phyloP scores from a whole-genome alignment of 1,140 invertebrate genomes.

The Caenorhabditis latens region DNA sequence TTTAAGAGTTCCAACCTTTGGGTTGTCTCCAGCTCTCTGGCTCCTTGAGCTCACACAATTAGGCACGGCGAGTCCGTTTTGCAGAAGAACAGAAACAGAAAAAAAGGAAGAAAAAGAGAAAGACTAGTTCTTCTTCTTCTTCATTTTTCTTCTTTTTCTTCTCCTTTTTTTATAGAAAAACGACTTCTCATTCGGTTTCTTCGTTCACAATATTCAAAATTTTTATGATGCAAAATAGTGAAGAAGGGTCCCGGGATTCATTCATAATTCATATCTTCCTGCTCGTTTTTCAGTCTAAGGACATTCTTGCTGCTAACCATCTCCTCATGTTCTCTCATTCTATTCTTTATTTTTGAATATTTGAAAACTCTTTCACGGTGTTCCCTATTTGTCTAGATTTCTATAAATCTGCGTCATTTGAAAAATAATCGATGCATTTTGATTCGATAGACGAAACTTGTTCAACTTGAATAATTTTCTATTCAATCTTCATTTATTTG shows the following conservation, averaged over 20 bases:
- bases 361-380: neutral
- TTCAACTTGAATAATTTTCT: too few species aligned
- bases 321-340: neutral
- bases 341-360: neutral
- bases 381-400: neutral
- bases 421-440: neutral
- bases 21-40: conserved; percentile 11
- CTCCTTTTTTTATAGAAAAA: neutral
- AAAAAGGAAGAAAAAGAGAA: conserved; percentile 18
- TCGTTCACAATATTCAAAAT: conserved; percentile 42
- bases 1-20: too few species aligned
- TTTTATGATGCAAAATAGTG: conserved; percentile 21
- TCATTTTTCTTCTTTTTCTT: neutral
- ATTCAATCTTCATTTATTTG: too few species aligned
- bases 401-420: conserved; percentile 15
- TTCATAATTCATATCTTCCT: conserved; percentile 34
- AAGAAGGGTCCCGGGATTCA: conserved; percentile 8
- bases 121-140: conserved; percentile 22
- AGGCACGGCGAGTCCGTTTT: conserved; percentile 48
- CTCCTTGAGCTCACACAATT: conserved; percentile 52
- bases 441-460: too few species aligned
- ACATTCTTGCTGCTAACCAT: neutral
- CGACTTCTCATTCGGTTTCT: neutral
- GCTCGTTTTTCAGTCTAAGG: conserved; percentile 4
- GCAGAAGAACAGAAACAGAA: conserved; percentile 19